A percentile compares a stretch with the other conserved stretches of the same genome.
Conservation (phyloP, 2,797 vertebrate species). For the Premnoplex brunnescens region DNA sequence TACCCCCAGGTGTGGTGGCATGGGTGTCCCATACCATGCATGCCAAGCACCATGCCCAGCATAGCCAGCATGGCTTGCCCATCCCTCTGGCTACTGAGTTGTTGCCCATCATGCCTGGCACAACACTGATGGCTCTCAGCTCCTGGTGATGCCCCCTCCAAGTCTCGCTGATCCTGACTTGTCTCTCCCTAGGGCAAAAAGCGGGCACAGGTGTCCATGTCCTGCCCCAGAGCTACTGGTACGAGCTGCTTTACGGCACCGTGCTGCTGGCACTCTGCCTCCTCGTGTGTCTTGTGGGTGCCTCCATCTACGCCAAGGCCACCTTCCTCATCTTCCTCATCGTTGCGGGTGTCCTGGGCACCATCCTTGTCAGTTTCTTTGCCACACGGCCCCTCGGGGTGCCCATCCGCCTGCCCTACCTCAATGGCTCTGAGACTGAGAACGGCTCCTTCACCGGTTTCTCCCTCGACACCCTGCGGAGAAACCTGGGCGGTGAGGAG, state of each 20-base stretch:
- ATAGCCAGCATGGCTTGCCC: not conserved
- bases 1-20: fast-evolving
- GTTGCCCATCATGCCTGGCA: not conserved
- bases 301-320: constrained; percentile 89
- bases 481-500: constrained; percentile 83
- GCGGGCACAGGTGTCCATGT: not conserved
- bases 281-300: constrained; percentile 88
- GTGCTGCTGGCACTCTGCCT: constrained; percentile 83
- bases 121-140: fast-evolving
- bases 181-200: constrained; percentile 38
- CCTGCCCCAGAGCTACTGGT: constrained; percentile 88
- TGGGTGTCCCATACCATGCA: not conserved
- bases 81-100: not conserved
- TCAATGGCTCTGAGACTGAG: constrained; percentile 52
- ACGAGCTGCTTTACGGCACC: constrained; percentile 84
- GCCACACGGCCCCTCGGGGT: constrained; percentile 71
- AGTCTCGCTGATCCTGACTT: not conserved
- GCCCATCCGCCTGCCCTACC: constrained; percentile 45
- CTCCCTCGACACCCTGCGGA: constrained; percentile 82
- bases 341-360: constrained; percentile 82
- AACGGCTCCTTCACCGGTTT: constrained; percentile 85
- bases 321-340: constrained; percentile 91
- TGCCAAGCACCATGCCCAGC: not conserved
- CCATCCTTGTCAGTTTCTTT: constrained; percentile 88
- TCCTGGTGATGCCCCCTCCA: fast-evolving